Conservation (phyloP, 2,888 invertebrate species). For the Thecophora atra region DNA sequence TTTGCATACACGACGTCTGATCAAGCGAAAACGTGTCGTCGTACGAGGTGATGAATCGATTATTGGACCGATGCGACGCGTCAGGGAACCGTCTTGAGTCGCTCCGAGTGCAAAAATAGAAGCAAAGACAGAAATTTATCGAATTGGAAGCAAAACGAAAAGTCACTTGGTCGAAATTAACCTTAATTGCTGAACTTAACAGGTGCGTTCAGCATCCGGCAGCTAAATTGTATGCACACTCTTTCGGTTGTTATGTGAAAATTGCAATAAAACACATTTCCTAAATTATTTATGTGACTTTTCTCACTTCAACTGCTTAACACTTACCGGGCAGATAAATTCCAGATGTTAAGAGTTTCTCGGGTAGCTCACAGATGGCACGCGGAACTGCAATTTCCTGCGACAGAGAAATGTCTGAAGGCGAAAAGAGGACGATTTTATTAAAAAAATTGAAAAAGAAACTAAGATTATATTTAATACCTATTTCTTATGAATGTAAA, state of each 20-base stretch:
- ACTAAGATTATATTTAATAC: neutral
- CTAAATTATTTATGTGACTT: no score
- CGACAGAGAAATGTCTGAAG: slow-evolving; percentile 22
- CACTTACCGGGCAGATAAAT: slow-evolving; percentile 75
- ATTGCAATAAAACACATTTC: no score
- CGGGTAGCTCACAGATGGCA: slow-evolving; percentile 73
- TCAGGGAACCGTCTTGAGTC: no score
- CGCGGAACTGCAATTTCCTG: slow-evolving; percentile 68
- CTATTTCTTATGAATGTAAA: no score
- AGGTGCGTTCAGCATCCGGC: slow-evolving; percentile 4
- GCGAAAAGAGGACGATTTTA: neutral
- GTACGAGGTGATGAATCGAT: slow-evolving; percentile 5
- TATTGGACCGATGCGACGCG: no score
- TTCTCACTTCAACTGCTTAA: neutral
- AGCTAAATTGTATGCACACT: neutral
- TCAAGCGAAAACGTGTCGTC: slow-evolving; percentile 9
- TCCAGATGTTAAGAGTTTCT: slow-evolving; percentile 74
- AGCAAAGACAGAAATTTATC: neutral
- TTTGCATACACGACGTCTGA: slow-evolving; percentile 18
- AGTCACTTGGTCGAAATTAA: no score
- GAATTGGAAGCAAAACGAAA: neutral
- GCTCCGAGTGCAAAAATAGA: neutral
- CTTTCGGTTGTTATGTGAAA: no score
- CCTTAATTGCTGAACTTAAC: neutral
- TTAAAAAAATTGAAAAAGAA: neutral